Percentiles rank a stretch among this genome's conserved stretches.
phyloP scores from a whole-genome alignment of 2,113 vertebrate species.

The Calidris pygmaea region DNA sequence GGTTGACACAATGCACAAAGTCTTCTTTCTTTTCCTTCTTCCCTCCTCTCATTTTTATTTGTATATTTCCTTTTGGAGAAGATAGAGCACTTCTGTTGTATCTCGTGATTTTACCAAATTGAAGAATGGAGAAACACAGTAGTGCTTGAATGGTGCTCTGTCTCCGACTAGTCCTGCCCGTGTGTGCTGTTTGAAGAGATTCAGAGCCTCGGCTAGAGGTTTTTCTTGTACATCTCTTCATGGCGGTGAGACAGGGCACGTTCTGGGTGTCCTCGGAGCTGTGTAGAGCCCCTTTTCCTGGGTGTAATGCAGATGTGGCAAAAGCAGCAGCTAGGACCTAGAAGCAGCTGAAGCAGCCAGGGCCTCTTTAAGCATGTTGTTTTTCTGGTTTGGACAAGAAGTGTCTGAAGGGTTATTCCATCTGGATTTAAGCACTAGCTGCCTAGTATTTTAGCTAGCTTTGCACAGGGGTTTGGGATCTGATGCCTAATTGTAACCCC shows the following conservation, averaged over 20 bases:
- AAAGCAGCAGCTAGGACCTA: not conserved
- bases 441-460: not conserved
- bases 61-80: not conserved
- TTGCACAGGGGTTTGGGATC: not conserved
- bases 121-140: not conserved
- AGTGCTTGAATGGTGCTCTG: not conserved
- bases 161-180: not conserved
- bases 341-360: not conserved
- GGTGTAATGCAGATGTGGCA: not conserved
- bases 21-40: not conserved
- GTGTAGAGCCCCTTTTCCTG: not conserved
- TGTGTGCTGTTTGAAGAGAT: not conserved
- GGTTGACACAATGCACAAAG: not conserved
- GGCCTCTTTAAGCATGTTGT: not conserved
- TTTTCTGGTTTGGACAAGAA: not conserved
- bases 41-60: not conserved
- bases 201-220: not conserved
- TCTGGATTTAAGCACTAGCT: not conserved
- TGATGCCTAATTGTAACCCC: not conserved
- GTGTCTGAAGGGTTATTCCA: not conserved
- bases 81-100: not conserved
- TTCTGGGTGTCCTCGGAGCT: not conserved
- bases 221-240: not conserved
- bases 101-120: not conserved
- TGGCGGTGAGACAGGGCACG: rapidly evolving